Conservation (phyloP, 2,113 vertebrate species). For the Rhinolophus ferrumequinum region DNA sequence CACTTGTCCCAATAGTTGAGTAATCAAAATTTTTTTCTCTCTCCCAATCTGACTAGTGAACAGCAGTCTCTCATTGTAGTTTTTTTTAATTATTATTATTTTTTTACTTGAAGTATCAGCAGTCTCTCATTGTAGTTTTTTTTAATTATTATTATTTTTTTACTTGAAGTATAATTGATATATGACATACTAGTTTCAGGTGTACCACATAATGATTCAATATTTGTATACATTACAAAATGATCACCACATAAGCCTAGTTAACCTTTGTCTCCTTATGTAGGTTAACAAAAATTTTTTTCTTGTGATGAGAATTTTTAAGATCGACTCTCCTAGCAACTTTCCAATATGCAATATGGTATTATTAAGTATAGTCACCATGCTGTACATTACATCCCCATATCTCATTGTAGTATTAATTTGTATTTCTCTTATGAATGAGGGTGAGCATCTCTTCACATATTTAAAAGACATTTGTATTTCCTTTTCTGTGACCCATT, state of each 20-base stretch:
- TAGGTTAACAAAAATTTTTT: neutral
- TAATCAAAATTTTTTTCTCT: neutral
- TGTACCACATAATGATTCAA: neutral
- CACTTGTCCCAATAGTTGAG: neutral
- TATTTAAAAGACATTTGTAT: neutral
- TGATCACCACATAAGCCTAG: neutral
- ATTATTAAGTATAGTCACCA: neutral
- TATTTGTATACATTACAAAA: neutral
- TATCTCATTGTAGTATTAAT: neutral
- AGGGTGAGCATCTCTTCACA: neutral
- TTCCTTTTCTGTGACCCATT: neutral
- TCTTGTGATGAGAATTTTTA: neutral
- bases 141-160: neutral
- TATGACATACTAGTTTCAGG: neutral
- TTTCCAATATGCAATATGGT: neutral
- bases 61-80: neutral
- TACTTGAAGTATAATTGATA: neutral
- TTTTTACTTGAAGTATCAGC: neutral
- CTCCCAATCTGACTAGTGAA: neutral
- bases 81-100: neutral
- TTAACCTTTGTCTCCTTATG: neutral
- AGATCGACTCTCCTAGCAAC: neutral
- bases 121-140: neutral
- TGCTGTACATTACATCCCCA: neutral
- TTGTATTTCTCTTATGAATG: neutral